Evolutionary conservation across 1,140 invertebrate species (phyloP).

Genomic region (Drosophila nigrodunni): DNA sequence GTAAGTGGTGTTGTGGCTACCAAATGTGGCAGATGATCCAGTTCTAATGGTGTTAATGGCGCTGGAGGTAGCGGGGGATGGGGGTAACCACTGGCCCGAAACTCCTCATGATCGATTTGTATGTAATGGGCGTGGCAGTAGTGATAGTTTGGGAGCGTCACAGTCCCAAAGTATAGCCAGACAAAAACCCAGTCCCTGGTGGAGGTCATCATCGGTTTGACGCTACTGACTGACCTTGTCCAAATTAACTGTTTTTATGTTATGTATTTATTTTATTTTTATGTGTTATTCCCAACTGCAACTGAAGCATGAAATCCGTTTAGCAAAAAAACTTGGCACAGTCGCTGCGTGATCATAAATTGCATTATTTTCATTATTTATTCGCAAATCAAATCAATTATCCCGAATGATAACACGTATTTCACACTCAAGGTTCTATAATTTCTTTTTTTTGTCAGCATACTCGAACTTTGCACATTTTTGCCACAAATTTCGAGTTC

Average conservation of each 20-base stretch:
- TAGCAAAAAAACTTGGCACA: slow-evolving; percentile 60
- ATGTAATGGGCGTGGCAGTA: slow-evolving; percentile 63
- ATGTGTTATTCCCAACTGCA: slow-evolving; percentile 7
- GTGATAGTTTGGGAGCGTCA: neutral
- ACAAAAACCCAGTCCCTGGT: slow-evolving; percentile 10
- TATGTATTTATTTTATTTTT: too few species aligned
- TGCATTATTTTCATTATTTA: slow-evolving; percentile 65
- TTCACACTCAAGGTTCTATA: slow-evolving; percentile 63
- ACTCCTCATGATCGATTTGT: slow-evolving; percentile 80
- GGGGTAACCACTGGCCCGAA: slow-evolving; percentile 71
- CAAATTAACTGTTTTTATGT: slow-evolving; percentile 49
- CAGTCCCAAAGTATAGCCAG: slow-evolving; percentile 7
- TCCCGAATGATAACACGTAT: slow-evolving; percentile 20
- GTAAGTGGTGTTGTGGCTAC: slow-evolving; percentile 72
- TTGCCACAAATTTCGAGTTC: slow-evolving; percentile 25
- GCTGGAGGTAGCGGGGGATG: slow-evolving; percentile 66
- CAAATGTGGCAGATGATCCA: slow-evolving; percentile 64
- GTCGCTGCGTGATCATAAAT: slow-evolving; percentile 60
- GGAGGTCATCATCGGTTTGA: slow-evolving; percentile 40
- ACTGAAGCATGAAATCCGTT: slow-evolving; percentile 51
- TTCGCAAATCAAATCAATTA: slow-evolving; percentile 65
- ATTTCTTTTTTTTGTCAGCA: slow-evolving; percentile 56
- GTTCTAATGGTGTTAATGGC: slow-evolving; percentile 53
- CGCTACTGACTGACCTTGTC: slow-evolving; percentile 60
- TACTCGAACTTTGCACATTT: slow-evolving; percentile 54